phyloP scores from a whole-genome alignment of 2,797 vertebrate species.

The Euthynnus affinis region DNA sequence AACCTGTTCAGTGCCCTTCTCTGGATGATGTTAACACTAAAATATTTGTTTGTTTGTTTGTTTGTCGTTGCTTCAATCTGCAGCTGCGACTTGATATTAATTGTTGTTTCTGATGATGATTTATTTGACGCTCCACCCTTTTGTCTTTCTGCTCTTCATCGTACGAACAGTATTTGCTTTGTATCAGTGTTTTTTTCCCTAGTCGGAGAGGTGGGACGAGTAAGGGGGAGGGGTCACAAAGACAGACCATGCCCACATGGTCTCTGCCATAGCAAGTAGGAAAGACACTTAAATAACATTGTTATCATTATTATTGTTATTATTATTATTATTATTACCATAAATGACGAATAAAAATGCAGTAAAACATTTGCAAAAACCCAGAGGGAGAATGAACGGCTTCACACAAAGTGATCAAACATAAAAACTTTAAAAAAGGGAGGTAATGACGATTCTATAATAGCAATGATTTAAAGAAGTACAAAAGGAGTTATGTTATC shows the following conservation, averaged over 20 bases:
- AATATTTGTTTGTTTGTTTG: constrained; percentile 20
- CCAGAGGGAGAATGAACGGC: constrained; percentile 68
- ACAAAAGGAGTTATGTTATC: constrained; percentile 83
- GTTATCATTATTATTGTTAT: constrained; percentile 61
- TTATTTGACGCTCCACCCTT: constrained; percentile 44
- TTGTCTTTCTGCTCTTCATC: constrained; percentile 42
- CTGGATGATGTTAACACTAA: constrained; percentile 28
- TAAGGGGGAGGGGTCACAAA: constrained; percentile 60
- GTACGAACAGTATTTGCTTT: constrained; percentile 81
- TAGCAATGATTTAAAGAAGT: constrained; percentile 81
- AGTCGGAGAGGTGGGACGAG: constrained; percentile 70
- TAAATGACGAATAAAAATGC: constrained; percentile 68
- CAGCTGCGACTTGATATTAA: constrained; percentile 19
- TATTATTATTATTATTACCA: constrained; percentile 58
- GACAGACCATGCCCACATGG: constrained; percentile 58
- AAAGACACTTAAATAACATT: constrained; percentile 69
- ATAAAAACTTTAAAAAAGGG: constrained; percentile 59
- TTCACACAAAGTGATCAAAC: constrained; percentile 73
- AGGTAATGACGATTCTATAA: constrained; percentile 74
- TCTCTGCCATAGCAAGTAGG: constrained; percentile 63
- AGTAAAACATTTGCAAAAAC: constrained; percentile 76
- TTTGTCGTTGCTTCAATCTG: constrained; percentile 19
- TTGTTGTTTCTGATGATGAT: constrained; percentile 36
- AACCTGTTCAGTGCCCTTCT: constrained; percentile 54
- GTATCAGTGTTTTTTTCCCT: constrained; percentile 79